These are phyloP conservation scores for Carlito syrichta DNA, from an alignment of 2,113 vertebrate genomes.

Conservation along the genomic window DNA sequence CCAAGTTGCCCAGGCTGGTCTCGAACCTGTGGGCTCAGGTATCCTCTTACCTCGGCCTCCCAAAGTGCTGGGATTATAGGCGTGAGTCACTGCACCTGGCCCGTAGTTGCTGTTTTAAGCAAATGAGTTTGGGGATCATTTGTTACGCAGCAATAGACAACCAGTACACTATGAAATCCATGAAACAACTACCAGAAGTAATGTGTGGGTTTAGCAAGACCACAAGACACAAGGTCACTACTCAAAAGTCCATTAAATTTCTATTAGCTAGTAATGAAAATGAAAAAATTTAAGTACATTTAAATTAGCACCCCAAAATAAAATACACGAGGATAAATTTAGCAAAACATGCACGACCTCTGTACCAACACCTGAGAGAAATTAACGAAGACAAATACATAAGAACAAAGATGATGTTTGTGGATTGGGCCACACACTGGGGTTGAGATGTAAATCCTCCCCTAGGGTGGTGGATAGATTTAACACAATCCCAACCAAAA, in stretches of 20 bases:
- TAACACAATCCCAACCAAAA: neutral
- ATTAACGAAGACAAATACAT: neutral
- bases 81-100: no score
- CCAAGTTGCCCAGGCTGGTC: no score
- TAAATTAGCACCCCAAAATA: neutral
- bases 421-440: neutral
- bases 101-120: neutral
- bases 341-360: neutral
- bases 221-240: neutral
- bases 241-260: neutral
- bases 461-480: neutral
- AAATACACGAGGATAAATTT: neutral
- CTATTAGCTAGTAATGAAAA: neutral
- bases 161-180: accelerated
- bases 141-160: neutral
- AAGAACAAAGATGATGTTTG: accelerated
- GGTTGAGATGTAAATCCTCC: neutral
- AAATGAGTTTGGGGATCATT: neutral
- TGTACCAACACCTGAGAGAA: neutral
- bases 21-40: no score
- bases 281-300: neutral
- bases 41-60: no score
- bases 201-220: accelerated
- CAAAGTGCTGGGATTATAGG: no score
- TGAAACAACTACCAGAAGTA: accelerated